These are phyloP conservation scores for Aspidoscelis tigris DNA, from an alignment of 2,113 vertebrate genomes.

Conservation along the genomic window DNA sequence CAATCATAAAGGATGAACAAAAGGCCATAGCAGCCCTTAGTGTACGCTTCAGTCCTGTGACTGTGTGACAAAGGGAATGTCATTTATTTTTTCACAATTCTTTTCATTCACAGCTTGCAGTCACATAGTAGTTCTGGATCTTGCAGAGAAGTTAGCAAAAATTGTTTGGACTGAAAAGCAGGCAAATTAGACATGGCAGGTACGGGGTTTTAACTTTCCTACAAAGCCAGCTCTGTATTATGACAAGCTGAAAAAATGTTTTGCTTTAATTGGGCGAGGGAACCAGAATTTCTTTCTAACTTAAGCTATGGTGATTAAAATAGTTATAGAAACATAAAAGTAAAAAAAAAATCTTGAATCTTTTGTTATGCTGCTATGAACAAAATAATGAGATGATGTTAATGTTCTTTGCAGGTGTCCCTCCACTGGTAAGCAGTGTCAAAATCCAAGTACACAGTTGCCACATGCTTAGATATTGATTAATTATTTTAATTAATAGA, in stretches of 20 bases:
- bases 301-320: not conserved
- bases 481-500: too few species aligned
- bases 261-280: not conserved
- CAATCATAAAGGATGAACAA: not conserved
- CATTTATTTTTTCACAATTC: slow-evolving; percentile 5
- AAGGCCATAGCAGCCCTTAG: not conserved
- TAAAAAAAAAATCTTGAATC: not conserved
- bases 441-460: not conserved
- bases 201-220: slow-evolving; percentile 3
- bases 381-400: not conserved
- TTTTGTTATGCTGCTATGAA: not conserved
- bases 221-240: not conserved
- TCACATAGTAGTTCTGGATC: not conserved
- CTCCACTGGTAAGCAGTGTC: not conserved
- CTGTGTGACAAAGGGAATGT: not conserved
- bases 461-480: not conserved
- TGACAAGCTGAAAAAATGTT: slow-evolving; percentile 19
- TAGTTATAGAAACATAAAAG: slow-evolving; percentile 1
- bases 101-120: slow-evolving; percentile 11
- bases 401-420: not conserved
- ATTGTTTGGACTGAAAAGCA: not conserved
- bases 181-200: slow-evolving; percentile 3
- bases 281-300: not conserved
- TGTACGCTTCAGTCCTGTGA: not conserved
- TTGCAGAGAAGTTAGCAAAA: not conserved